phyloP scores from a whole-genome alignment of 1,140 invertebrate genomes.

The Cardiocondyla obscurior region DNA sequence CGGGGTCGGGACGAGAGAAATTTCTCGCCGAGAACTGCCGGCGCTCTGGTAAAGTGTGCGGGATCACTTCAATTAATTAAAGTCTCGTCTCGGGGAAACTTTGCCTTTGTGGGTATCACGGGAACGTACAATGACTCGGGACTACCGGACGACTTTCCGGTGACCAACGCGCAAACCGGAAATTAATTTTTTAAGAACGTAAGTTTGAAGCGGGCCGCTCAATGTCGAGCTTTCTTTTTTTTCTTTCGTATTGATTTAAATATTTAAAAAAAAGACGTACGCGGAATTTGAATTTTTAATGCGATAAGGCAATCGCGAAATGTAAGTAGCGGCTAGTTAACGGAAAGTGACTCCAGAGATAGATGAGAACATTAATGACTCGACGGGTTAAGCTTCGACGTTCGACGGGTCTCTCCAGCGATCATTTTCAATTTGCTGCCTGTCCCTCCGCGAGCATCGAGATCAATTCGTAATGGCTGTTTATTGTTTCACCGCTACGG shows the following conservation, averaged over 20 bases:
- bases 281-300: not conserved
- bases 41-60: slow-evolving; percentile 34
- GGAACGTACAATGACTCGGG: slow-evolving; percentile 33
- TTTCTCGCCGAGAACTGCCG: slow-evolving; percentile 33
- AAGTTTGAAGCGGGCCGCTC: not conserved
- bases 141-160: slow-evolving; percentile 15
- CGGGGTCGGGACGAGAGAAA: slow-evolving; percentile 26
- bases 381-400: slow-evolving; percentile 47
- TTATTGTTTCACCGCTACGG: slow-evolving; percentile 54
- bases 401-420: slow-evolving; percentile 25
- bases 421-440: slow-evolving; percentile 47
- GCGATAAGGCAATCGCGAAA: not conserved
- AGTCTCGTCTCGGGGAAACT: slow-evolving; percentile 52
- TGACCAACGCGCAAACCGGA: not conserved
- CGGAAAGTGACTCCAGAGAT: not conserved
- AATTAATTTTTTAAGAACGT: slow-evolving; percentile 21
- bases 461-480: slow-evolving; percentile 51
- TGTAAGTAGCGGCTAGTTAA: slow-evolving; percentile 15
- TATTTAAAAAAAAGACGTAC: no score
- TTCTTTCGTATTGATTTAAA: not conserved
- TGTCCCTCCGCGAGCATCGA: slow-evolving; percentile 13
- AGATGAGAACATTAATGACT: slow-evolving; percentile 30
- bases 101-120: slow-evolving; percentile 7
- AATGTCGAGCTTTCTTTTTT: not conserved
- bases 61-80: slow-evolving; percentile 69